Evolutionary conservation across 2,113 vertebrate genomes (phyloP).

Genomic region (Saccopteryx leptura): DNA sequence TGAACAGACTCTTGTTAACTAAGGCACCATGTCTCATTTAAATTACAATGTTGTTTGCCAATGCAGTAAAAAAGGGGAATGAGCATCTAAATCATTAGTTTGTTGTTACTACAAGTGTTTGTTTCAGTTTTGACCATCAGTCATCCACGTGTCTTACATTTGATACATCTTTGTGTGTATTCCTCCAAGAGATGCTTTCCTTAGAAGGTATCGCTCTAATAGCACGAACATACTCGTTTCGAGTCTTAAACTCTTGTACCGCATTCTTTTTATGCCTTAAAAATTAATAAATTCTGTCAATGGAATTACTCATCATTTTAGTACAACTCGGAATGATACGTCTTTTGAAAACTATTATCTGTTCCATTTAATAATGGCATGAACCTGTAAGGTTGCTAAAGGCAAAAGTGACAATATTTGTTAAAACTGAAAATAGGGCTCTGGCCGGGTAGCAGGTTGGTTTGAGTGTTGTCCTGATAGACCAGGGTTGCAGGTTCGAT

Average conservation of each 20-base stretch:
- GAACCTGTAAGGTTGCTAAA: not conserved
- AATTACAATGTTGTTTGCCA: not conserved
- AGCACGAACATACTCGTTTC: not conserved
- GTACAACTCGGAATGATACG: not conserved
- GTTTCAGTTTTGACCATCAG: conserved; percentile 8
- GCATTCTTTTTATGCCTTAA: not conserved
- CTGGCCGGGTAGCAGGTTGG: no score
- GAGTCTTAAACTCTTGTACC: not conserved
- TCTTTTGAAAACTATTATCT: not conserved
- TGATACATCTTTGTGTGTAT: not conserved
- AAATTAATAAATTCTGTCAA: not conserved
- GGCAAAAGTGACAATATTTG: not conserved
- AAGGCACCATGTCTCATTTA: not conserved
- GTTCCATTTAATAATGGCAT: not conserved
- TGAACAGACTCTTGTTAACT: not conserved
- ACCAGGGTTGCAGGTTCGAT: no score
- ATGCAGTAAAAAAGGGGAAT: not conserved
- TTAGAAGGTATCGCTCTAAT: not conserved
- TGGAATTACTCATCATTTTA: not conserved
- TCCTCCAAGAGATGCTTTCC: not conserved
- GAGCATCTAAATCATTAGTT: not conserved
- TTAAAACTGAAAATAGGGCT: conserved; percentile 4
- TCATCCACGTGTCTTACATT: not conserved
- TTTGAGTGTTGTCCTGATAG: no score
- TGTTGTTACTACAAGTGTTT: not conserved